Evolutionary conservation across 2,888 invertebrate species (phyloP).

Genomic region (Tipula helvola): DNA sequence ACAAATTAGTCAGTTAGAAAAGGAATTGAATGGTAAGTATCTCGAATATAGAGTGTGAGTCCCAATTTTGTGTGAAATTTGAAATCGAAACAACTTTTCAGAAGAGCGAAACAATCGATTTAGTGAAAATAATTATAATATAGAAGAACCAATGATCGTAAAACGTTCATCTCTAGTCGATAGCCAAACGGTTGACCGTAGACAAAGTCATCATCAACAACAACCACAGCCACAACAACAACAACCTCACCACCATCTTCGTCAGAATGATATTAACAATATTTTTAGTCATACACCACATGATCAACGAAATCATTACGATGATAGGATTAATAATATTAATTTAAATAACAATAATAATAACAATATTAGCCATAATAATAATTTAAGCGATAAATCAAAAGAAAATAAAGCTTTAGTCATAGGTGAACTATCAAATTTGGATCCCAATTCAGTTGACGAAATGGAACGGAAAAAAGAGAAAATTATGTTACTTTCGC

Average conservation of each 20-base stretch:
- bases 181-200: background rate
- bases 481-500: slow-evolving; percentile 74
- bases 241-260: slow-evolving; percentile 18
- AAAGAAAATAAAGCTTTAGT: slow-evolving; percentile 43
- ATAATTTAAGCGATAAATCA: slow-evolving; percentile 34
- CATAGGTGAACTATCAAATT: slow-evolving; percentile 52
- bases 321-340: slow-evolving; percentile 4
- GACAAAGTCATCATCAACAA: slow-evolving; percentile 7
- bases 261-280: slow-evolving; percentile 24
- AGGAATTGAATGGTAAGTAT: slow-evolving; percentile 30
- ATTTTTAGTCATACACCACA: slow-evolving; percentile 26
- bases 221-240: background rate
- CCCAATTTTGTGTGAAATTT: background rate
- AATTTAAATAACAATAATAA: slow-evolving; percentile 15
- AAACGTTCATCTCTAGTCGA: slow-evolving; percentile 10
- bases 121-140: slow-evolving; percentile 10
- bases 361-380: slow-evolving; percentile 20
- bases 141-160: slow-evolving; percentile 8
- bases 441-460: slow-evolving; percentile 64
- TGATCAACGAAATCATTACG: slow-evolving; percentile 23
- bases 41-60: background rate
- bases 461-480: slow-evolving; percentile 92
- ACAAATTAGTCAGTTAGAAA: slow-evolving; percentile 35
- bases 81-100: slow-evolving; percentile 5
- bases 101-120: slow-evolving; percentile 6